Evolutionary conservation across 2,113 vertebrate species (phyloP).

Genomic region (Neoarius graeffei): DNA sequence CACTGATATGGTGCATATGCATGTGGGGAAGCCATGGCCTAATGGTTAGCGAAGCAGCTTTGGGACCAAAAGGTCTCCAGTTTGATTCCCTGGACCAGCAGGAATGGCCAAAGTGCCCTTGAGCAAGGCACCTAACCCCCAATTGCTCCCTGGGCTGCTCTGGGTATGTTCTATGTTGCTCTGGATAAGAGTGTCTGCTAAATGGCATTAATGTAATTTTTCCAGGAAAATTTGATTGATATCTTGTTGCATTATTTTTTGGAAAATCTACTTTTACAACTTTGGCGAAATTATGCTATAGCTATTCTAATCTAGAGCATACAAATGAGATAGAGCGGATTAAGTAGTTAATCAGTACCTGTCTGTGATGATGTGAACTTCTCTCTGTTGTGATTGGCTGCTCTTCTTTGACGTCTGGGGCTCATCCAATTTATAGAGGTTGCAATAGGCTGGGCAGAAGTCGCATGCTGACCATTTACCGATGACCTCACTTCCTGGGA

Average conservation of each 20-base stretch:
- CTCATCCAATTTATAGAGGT: slow-evolving; percentile 10
- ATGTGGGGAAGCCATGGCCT: too few relatives aligned
- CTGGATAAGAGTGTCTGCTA: too few relatives aligned
- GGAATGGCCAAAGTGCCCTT: too few relatives aligned
- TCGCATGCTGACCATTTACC: slow-evolving; percentile 11
- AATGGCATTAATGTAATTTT: too few relatives aligned
- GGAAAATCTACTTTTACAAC: neutral
- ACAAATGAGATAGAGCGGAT: neutral
- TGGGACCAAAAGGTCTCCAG: too few relatives aligned
- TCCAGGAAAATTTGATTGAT: neutral
- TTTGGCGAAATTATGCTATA: neutral
- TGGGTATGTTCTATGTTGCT: too few relatives aligned
- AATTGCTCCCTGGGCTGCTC: too few relatives aligned
- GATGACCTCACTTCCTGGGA: slow-evolving; percentile 27
- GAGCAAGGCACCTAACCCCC: too few relatives aligned
- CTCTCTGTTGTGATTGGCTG: neutral
- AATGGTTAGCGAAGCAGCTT: too few relatives aligned
- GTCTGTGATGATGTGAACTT: slow-evolving; percentile 61
- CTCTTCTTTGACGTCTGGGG: slow-evolving; percentile 28
- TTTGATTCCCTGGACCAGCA: too few relatives aligned
- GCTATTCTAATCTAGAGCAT: neutral
- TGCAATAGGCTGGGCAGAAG: slow-evolving; percentile 1
- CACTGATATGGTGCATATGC: neutral
- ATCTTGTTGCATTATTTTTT: neutral
- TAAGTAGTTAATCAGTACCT: slow-evolving; percentile 8